Evolutionary conservation across 2,113 vertebrate species (phyloP).

Genomic region (Elgaria multicarinata): DNA sequence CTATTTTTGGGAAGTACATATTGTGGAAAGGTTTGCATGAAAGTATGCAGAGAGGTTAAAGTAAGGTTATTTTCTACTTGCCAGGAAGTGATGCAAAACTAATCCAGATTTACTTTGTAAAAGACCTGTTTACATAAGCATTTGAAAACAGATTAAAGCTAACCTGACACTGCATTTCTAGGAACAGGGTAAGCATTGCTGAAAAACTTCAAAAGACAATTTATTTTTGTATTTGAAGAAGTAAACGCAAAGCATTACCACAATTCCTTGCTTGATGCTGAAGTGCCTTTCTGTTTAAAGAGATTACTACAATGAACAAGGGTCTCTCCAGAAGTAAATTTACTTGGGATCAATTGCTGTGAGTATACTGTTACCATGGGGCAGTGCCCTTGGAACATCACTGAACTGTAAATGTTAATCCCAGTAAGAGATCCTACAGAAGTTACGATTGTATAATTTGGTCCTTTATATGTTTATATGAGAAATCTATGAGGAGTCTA

Average conservation of each 20-base stretch:
- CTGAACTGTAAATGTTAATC: background rate
- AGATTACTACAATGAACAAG: background rate
- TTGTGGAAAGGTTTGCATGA: conserved; percentile 64
- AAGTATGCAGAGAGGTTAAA: conserved; percentile 72
- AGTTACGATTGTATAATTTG: background rate
- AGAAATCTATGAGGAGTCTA: background rate
- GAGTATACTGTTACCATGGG: conserved; percentile 14
- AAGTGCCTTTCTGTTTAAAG: conserved; percentile 46
- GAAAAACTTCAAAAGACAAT: conserved; percentile 70
- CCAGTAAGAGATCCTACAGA: background rate
- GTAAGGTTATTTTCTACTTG: conserved; percentile 76
- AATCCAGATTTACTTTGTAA: conserved; percentile 88
- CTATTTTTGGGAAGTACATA: background rate
- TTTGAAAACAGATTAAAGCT: conserved; percentile 89
- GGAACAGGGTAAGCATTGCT: conserved; percentile 72
- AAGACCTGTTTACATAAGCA: conserved; percentile 90
- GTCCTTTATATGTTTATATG: background rate
- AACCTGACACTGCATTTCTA: conserved; percentile 84
- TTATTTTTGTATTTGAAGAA: conserved; percentile 57
- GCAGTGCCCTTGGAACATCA: background rate
- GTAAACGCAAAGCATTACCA: conserved; percentile 39
- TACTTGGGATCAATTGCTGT: conserved; percentile 40
- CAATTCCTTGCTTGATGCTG: conserved; percentile 54
- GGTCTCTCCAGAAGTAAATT: conserved; percentile 40
- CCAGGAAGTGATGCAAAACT: conserved; percentile 86